phyloP scores from a whole-genome alignment of 2,113 vertebrate genomes.

The Coptodon rendalli region DNA sequence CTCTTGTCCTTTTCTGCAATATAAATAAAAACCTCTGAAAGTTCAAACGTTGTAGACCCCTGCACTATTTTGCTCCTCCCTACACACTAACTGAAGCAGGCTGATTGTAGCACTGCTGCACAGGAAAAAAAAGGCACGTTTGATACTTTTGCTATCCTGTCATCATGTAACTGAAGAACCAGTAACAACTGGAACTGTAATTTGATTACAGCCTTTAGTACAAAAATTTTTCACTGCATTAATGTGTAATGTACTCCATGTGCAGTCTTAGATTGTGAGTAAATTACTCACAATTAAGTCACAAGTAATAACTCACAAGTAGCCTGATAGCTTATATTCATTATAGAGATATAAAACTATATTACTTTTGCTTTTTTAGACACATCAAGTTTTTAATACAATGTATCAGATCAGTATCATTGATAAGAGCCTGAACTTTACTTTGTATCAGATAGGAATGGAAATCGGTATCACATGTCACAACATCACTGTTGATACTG shows the following conservation, averaged over 20 bases:
- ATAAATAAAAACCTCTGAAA: neutral
- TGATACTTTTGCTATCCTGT: neutral
- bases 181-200: neutral
- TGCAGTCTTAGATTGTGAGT: neutral
- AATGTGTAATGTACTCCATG: neutral
- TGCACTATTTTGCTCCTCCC: neutral
- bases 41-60: neutral
- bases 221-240: neutral
- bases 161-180: neutral
- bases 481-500: rapidly evolving
- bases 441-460: neutral
- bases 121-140: rapidly evolving
- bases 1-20: neutral
- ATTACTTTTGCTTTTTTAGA: neutral
- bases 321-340: neutral
- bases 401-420: neutral
- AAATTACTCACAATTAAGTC: neutral
- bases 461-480: neutral
- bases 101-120: neutral
- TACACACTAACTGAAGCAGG: neutral
- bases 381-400: neutral
- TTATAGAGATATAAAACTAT: neutral
- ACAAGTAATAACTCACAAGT: neutral
- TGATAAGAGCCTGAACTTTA: neutral
- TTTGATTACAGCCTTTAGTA: neutral